A percentile compares a stretch with the other conserved stretches of the same genome.
phyloP scores from a whole-genome alignment of 2,797 vertebrate species.

The Pseudomugil gertrudae region DNA sequence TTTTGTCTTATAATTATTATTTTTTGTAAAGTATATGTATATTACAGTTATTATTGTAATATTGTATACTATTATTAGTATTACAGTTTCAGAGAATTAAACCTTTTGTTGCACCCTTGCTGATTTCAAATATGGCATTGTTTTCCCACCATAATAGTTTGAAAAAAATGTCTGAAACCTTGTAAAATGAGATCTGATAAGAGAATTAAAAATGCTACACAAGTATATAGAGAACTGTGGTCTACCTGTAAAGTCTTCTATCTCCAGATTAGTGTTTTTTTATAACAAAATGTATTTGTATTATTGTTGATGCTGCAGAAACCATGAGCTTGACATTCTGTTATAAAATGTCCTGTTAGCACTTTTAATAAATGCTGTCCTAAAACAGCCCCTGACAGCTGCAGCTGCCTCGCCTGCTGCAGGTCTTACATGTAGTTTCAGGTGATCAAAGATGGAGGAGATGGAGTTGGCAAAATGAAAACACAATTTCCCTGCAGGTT shows the following conservation, averaged over 20 bases:
- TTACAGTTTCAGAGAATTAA: no score
- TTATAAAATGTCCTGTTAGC: slow-evolving; percentile 36
- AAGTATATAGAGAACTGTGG: not conserved
- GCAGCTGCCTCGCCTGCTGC: slow-evolving; percentile 9
- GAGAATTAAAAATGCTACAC: no score
- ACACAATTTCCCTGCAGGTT: slow-evolving; percentile 38
- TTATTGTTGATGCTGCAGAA: slow-evolving; percentile 20
- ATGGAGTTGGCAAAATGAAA: slow-evolving; percentile 23
- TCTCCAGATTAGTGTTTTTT: slow-evolving; percentile 1
- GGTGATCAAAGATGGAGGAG: slow-evolving; percentile 48
- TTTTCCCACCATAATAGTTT: no score
- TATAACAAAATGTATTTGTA: slow-evolving; percentile 9
- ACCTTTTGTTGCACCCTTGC: no score
- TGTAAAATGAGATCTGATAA: no score
- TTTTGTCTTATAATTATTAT: no score
- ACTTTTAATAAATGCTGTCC: slow-evolving; percentile 41
- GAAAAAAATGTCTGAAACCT: no score
- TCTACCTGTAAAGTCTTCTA: not conserved
- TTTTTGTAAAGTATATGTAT: no score
- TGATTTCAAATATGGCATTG: no score
- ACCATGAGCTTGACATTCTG: slow-evolving; percentile 11
- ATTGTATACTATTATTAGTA: no score
- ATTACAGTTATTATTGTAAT: no score
- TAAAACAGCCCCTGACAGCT: slow-evolving; percentile 18
- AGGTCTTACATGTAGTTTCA: slow-evolving; percentile 1